Conservation (phyloP, 2,113 vertebrate species). For the Cnemophilus loriae region DNA sequence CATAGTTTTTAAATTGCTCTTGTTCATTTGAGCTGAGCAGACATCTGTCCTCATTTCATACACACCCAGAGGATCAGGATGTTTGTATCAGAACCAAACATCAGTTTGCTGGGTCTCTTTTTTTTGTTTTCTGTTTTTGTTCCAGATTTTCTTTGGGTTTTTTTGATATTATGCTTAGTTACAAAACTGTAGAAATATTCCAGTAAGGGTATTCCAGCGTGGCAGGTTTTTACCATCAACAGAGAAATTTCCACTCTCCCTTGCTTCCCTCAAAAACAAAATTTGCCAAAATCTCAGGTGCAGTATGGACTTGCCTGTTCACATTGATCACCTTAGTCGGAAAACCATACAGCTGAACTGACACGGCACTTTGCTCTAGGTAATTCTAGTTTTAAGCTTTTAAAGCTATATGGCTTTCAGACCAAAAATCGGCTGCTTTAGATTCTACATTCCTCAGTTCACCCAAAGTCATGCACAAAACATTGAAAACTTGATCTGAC, state of each 20-base stretch:
- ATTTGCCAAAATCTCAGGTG: not conserved
- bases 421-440: not conserved
- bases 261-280: rapidly evolving
- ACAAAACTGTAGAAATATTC: not conserved
- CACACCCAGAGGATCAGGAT: not conserved
- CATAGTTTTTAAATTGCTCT: not conserved
- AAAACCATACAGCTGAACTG: not conserved
- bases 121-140: not conserved
- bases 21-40: not conserved
- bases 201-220: not conserved
- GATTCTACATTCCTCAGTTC: not conserved
- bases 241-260: not conserved
- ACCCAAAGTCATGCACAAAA: not conserved
- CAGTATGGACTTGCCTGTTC: not conserved
- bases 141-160: not conserved
- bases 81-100: not conserved
- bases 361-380: rapidly evolving
- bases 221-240: not conserved
- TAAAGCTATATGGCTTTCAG: not conserved
- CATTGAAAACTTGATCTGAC: not conserved
- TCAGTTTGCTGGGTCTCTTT: not conserved
- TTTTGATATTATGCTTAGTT: not conserved
- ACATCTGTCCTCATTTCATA: not conserved
- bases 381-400: not conserved
- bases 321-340: not conserved